Base-by-base conservation (phyloP, 2,113 vertebrate genomes). In the Cettia cetti region DNA sequence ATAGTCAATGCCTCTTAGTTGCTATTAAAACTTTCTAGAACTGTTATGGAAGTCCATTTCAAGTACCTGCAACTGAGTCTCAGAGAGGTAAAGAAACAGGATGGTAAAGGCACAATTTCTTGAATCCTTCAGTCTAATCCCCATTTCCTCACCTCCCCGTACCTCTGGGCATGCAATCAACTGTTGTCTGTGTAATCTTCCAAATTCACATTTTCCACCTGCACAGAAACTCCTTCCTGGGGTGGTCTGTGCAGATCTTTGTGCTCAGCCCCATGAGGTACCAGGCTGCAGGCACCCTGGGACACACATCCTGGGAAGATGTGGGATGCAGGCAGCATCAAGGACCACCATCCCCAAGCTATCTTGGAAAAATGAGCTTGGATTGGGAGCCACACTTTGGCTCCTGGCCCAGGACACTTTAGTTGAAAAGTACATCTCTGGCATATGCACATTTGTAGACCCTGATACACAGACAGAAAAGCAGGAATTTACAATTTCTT, bases 351-450 rank as follows among this genome's bases (percentile, higher is more conserved):
- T 0, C 22, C 44, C 3, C 16, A 86, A 23, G n/a, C 31, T 35
- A 59, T 27, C 4, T 0, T 15, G 44, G 42, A 50, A 61, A 54
- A 74, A 83, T 1, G 2, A 86, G 27, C 14, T 65, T 2, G 0
- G 53, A 6, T 18, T 54, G 37, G 54, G 40, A 87, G 37, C 30
- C 37, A 23, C 15, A 16, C 35, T 84, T 69, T 42, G 45, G 35
- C 9, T 84, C 60, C 63, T 53, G n/a, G 45, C 39, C 37, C 7
- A 15, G 20, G 20, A 45, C 9, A 11, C 16, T 27, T 75, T n/a
- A 37, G 45, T 45, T 78, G 70, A 37, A 52, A 57, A 78, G n/a
- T 2, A 7, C 52, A 66, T 35, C 28, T 60, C 39, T 37, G 27
- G 24, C 63, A 78, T 12, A 30, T 1, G 9, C 9, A 39, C 13